These are phyloP conservation scores for Byasa hedistus DNA, from an alignment of 2,888 invertebrate species.

Conservation along the genomic window DNA sequence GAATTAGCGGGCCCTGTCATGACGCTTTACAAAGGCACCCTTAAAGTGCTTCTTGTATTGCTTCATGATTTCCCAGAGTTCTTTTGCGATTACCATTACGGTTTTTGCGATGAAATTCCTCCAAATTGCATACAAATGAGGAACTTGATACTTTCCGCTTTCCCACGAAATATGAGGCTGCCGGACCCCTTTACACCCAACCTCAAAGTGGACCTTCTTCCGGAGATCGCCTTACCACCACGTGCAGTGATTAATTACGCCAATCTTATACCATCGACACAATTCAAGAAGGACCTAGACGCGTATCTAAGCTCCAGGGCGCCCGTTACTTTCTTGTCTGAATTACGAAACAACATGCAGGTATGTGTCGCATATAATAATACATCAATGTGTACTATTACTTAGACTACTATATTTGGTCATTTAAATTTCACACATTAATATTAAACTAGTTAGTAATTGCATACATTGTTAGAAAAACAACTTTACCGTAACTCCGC, in stretches of 20 bases:
- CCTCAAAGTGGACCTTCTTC: conserved; percentile 94
- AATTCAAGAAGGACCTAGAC: conserved; percentile 97
- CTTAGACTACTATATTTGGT: not conserved
- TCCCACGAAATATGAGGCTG: conserved; percentile 97
- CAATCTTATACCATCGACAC: conserved; percentile 90
- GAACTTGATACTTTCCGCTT: conserved; percentile 98
- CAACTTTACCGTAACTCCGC: too few relatives aligned
- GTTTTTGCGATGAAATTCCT: conserved; percentile 99
- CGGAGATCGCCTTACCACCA: conserved; percentile 93
- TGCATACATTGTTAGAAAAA: too few relatives aligned
- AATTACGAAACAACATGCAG: conserved; percentile 93
- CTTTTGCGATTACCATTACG: conserved; percentile 99
- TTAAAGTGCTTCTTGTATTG: conserved; percentile 95
- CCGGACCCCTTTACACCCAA: conserved; percentile 99
- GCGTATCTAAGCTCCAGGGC: conserved; percentile 96
- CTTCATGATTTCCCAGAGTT: conserved; percentile 99
- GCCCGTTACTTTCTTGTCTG: conserved; percentile 97
- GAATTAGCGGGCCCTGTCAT: conserved; percentile 97
- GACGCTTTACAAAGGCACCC: conserved; percentile 95
- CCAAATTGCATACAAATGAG: conserved; percentile 99
- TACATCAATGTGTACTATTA: not conserved
- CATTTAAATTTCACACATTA: too few relatives aligned
- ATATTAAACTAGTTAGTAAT: too few relatives aligned
- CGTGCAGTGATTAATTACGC: conserved; percentile 94
- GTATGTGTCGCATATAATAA: conserved; percentile 48